Percentiles rank a stretch among this genome's conserved stretches.
Conservation (phyloP, 1,140 invertebrate genomes). For the Ostrea denselamellosa region DNA sequence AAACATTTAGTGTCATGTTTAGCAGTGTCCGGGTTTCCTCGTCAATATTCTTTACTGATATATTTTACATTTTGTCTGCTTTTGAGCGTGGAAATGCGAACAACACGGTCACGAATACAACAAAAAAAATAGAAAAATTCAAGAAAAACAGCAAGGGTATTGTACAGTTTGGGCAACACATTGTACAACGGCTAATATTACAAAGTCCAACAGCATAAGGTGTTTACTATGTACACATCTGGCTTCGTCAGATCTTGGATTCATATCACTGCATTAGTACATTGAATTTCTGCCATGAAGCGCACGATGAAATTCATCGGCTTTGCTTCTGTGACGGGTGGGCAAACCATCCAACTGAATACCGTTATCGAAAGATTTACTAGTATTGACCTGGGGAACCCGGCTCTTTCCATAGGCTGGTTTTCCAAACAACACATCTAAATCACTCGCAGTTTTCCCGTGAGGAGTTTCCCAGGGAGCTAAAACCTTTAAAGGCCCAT, state of each 20-base stretch:
- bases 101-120: neutral
- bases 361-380: constrained; percentile 14
- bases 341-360: neutral
- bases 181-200: neutral
- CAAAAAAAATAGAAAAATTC: neutral
- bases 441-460: constrained; percentile 16
- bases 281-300: neutral
- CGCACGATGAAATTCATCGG: constrained; percentile 22
- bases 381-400: neutral
- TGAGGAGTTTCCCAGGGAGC: constrained; percentile 20
- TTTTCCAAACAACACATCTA: constrained; percentile 41
- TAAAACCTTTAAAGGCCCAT: neutral
- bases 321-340: neutral
- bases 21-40: too few species aligned
- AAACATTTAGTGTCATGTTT: too few species aligned
- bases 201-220: neutral
- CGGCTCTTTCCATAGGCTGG: constrained; percentile 28
- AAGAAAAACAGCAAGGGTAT: neutral
- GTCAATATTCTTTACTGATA: too few species aligned
- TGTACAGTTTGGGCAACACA: neutral
- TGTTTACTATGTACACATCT: neutral
- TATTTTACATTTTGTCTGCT: too few species aligned
- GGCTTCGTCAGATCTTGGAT: neutral
- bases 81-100: neutral
- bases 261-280: neutral